Evolutionary conservation across 2,888 invertebrate species (phyloP).

Genomic region (Matsumyia berberina): DNA sequence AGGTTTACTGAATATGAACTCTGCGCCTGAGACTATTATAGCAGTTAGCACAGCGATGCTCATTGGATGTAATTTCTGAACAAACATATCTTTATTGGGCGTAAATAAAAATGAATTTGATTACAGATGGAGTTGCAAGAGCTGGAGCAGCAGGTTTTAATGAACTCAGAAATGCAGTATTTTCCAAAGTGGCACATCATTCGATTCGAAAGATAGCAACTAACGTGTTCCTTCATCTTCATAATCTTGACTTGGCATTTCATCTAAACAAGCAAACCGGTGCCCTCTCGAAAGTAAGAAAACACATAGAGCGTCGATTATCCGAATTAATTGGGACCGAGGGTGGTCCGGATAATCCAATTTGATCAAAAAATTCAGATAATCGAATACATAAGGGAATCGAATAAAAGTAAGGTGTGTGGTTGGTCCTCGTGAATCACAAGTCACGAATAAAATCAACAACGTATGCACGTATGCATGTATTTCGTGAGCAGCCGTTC

Average conservation of each 20-base stretch:
- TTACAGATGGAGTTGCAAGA: conserved; percentile 95
- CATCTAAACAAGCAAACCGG: conserved; percentile 98
- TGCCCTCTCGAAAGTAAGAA: conserved; percentile 92
- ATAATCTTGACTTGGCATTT: conserved; percentile 96
- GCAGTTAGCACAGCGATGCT: conserved; percentile 92
- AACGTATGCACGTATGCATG: too few relatives aligned
- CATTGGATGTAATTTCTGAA: conserved; percentile 90
- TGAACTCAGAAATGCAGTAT: conserved; percentile 98
- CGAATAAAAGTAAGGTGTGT: too few relatives aligned
- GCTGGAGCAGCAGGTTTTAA: conserved; percentile 96
- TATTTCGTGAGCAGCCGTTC: too few relatives aligned
- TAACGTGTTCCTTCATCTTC: conserved; percentile 98
- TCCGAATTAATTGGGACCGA: too few relatives aligned
- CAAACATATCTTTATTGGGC: background rate
- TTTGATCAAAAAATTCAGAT: too few relatives aligned
- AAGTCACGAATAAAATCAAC: too few relatives aligned
- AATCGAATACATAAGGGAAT: too few relatives aligned
- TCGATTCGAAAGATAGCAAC: conserved; percentile 97
- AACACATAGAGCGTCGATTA: too few relatives aligned
- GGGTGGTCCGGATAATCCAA: too few relatives aligned
- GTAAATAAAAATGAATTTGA: background rate
- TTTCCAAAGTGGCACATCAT: conserved; percentile 98
- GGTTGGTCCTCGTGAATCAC: too few relatives aligned
- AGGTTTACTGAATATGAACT: conserved; percentile 90
- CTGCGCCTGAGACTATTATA: conserved; percentile 91